A percentile compares a stretch with the other conserved stretches of the same genome.
Conservation (phyloP, 2,113 vertebrate species). For the Podarcis raffonei region DNA sequence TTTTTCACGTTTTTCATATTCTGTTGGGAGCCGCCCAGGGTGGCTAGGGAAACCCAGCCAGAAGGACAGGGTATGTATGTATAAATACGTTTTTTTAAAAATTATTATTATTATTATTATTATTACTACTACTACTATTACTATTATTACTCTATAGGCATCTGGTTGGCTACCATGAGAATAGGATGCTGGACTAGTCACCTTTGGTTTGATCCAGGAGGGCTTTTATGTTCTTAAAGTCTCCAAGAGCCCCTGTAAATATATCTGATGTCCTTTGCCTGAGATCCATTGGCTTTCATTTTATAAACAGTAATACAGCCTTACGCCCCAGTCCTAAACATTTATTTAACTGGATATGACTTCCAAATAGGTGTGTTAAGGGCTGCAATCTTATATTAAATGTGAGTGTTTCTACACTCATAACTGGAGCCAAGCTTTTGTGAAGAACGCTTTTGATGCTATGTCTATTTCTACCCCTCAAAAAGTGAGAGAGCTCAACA, state of each 20-base stretch:
- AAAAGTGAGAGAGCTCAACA: not conserved
- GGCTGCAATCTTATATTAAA: not conserved
- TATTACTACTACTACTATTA: fast-evolving
- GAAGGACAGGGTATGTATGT: too few relatives aligned
- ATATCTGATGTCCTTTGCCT: not conserved
- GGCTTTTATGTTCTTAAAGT: too few relatives aligned
- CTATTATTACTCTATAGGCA: too few relatives aligned
- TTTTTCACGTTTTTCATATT: too few relatives aligned
- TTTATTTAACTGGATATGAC: not conserved
- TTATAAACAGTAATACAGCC: not conserved
- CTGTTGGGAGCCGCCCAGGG: too few relatives aligned
- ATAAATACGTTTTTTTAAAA: too few relatives aligned
- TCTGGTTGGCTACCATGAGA: too few relatives aligned
- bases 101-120: too few relatives aligned
- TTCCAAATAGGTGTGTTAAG: not conserved
- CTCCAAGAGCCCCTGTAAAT: not conserved
- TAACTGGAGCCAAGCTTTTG: not conserved
- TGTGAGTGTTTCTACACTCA: not conserved
- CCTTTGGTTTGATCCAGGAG: too few relatives aligned
- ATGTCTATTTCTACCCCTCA: not conserved
- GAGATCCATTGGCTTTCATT: not conserved
- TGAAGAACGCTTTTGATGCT: not conserved
- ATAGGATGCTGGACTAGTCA: too few relatives aligned
- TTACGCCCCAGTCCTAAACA: not conserved
- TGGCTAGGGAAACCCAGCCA: too few relatives aligned